Base-by-base conservation (phyloP, 2,113 vertebrate species). In the Triplophysa dalaica region DNA sequence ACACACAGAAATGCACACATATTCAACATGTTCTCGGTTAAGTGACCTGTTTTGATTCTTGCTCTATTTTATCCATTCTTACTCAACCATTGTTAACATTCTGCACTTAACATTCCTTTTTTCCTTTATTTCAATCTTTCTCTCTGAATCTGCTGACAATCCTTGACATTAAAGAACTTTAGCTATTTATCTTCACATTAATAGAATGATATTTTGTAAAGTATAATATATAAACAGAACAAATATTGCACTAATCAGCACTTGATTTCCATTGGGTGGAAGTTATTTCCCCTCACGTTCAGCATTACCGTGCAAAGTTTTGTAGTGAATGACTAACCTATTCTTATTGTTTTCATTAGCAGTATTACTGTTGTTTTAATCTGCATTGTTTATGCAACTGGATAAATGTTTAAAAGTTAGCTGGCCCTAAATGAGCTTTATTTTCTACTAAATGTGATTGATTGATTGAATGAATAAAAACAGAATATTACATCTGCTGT, bases 181-280 rank as follows among this genome's bases (percentile, higher is more conserved):
- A 90, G 85, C 77, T 89, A 89, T 87, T 90, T 86, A 90, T 87
- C 89, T 78, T 54, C 77, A 87, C 75, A 66, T 77, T 16, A 60
- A 63, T 65, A 80, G 52, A 68, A 70, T 72, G 60, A 81, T 77
- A 72, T 83, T 61, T 83, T 91, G 88, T 91, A 90, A 85, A 91
- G 26, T 87, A 86, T 65, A 75, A 61, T 87, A 78, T 86, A 85
- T 85, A 79, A 83, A 70, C 78, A 33, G 58, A 70, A 52, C 62
- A 38, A 83, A 83, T 85, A 77, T 83, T 91, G 90, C 90, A 93
- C 88, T 91, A 91, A 87, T 85, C 87, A 79, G 84, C 74, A 85
- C 88, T 84, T 86, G 85, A 81, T 82, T 64, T 78, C 22, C 43
- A 22, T 77, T 62, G 12, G 13, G 14, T 66, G 76, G 41, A 65